These are phyloP conservation scores for Caenorhabditis imperialis DNA, from an alignment of 2,888 invertebrate genomes.

Conservation along the genomic window DNA sequence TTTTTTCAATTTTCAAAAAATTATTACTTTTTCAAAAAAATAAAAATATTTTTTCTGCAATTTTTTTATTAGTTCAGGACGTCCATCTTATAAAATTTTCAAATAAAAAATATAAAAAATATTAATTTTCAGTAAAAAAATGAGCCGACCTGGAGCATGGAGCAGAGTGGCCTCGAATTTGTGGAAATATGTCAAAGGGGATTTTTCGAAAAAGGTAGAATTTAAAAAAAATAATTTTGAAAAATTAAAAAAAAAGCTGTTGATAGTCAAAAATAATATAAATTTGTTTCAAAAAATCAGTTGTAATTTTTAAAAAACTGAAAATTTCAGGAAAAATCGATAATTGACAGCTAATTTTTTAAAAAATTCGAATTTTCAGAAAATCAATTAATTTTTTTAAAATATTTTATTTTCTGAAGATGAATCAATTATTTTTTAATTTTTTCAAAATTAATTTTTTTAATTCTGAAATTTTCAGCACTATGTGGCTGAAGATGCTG, in stretches of 20 bases:
- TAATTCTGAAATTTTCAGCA: constrained; percentile 41
- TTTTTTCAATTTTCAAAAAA: no score
- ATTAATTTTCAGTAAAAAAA: constrained; percentile 28
- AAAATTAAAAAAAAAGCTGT: background rate
- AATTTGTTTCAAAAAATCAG: no score
- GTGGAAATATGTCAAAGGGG: constrained; percentile 66
- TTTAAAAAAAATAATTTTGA: background rate
- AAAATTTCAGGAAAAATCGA: background rate
- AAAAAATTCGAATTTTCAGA: background rate
- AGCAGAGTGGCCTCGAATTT: constrained; percentile 61
- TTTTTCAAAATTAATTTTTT: no score
- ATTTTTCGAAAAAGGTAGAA: constrained; percentile 56
- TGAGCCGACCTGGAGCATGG: constrained; percentile 71
- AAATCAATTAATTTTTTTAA: no score
- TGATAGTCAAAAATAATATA: background rate
- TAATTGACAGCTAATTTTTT: constrained; percentile 3
- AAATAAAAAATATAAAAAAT: background rate
- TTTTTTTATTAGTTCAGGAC: no score
- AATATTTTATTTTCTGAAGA: no score
- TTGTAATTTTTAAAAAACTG: constrained; percentile 6
- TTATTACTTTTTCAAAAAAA: no score
- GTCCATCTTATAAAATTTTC: no score
- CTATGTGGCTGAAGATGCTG: constrained; percentile 71
- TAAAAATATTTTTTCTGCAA: no score
- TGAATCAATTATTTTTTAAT: no score